phyloP scores from a whole-genome alignment of 2,888 invertebrate species.

The Parelbella ahira region DNA sequence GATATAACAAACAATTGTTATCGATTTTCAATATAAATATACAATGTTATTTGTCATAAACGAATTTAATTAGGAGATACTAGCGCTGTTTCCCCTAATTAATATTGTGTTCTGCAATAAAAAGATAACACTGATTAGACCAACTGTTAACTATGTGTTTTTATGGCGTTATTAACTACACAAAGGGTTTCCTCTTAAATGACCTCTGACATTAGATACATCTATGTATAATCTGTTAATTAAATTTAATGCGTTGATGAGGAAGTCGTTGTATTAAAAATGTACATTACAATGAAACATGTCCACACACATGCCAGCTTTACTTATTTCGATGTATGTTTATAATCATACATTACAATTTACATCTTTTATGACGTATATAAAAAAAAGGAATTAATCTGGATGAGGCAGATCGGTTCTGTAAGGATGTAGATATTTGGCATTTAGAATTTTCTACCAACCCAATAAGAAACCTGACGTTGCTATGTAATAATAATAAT shows the following conservation, averaged over 20 bases:
- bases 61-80: conserved; percentile 46
- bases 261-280: conserved; percentile 8
- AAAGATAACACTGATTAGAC: conserved; percentile 62
- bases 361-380: too few relatives aligned
- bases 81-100: conserved; percentile 65
- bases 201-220: conserved; percentile 71
- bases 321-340: too few relatives aligned
- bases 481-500: too few relatives aligned
- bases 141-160: conserved; percentile 49
- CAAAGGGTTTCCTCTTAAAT: conserved; percentile 57
- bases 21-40: conserved; percentile 14
- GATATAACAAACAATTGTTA: conserved; percentile 15
- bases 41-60: conserved; percentile 43
- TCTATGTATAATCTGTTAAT: conserved; percentile 51
- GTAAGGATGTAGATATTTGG: too few relatives aligned
- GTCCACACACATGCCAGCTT: too few relatives aligned
- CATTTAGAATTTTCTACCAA: too few relatives aligned
- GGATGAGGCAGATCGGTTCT: too few relatives aligned
- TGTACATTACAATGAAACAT: too few relatives aligned
- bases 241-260: conserved; percentile 37
- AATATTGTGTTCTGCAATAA: conserved; percentile 54
- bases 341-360: too few relatives aligned
- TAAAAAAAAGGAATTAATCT: too few relatives aligned
- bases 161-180: conserved; percentile 38
- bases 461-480: too few relatives aligned